Percentiles rank a stretch among this genome's conserved stretches.
Conservation (phyloP, 2,113 vertebrate genomes). For the Puma concolor region DNA sequence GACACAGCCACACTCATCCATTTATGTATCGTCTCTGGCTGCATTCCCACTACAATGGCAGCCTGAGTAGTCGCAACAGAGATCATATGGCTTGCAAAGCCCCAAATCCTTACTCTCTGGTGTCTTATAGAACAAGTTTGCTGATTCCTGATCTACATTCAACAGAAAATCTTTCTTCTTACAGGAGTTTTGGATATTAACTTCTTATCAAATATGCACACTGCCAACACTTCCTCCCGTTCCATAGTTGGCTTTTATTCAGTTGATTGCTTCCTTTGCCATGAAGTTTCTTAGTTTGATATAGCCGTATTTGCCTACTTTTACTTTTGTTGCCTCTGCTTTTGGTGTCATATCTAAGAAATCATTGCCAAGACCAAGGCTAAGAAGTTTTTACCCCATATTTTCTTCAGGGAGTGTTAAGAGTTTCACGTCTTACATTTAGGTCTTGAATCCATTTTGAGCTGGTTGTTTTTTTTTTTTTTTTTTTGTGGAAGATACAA, state of each 20-base stretch:
- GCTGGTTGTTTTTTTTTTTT: not conserved
- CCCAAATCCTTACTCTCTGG: not conserved
- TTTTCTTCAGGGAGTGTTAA: constrained; percentile 2
- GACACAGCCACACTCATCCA: not conserved
- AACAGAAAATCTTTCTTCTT: not conserved
- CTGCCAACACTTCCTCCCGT: not conserved
- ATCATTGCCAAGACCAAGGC: not conserved
- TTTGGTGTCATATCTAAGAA: not conserved
- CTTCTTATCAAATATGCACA: not conserved
- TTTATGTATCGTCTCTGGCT: not conserved
- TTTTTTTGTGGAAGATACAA: not conserved
- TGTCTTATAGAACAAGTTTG: not conserved
- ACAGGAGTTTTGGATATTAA: not conserved
- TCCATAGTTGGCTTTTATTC: not conserved
- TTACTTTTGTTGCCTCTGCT: not conserved
- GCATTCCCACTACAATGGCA: not conserved
- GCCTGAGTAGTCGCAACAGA: not conserved
- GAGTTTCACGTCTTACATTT: not conserved
- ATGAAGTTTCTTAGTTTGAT: fast-evolving
- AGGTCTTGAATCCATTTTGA: not conserved
- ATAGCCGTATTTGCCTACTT: not conserved
- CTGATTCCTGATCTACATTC: not conserved
- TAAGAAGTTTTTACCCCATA: not conserved
- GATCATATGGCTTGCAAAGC: not conserved
- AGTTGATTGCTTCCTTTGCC: not conserved